Conservation (phyloP, 2,113 vertebrate genomes). For the Bujurquina vittata region DNA sequence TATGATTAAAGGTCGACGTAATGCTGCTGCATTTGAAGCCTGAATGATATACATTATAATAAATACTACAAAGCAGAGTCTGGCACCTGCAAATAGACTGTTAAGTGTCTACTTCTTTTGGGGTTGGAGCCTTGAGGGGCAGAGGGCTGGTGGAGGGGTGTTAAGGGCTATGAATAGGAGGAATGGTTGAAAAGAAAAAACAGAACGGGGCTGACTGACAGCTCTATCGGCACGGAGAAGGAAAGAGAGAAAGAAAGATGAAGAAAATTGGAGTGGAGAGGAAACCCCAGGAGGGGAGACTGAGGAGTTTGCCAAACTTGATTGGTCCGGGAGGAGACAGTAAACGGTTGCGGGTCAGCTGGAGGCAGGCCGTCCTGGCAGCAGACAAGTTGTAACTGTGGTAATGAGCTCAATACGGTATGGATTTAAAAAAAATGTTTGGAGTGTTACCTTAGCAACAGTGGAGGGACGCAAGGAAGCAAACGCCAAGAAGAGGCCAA, state of each 20-base stretch:
- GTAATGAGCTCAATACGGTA: conserved; percentile 70
- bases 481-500: conserved; percentile 48
- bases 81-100: conserved; percentile 60
- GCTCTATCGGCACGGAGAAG: conserved; percentile 44
- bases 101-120: conserved; percentile 45
- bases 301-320: conserved; percentile 47
- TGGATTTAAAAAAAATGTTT: conserved; percentile 59
- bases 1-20: conserved; percentile 61
- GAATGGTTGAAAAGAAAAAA: conserved; percentile 29
- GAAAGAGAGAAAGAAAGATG: conserved; percentile 18
- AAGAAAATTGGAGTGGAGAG: conserved; percentile 32
- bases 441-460: conserved; percentile 51
- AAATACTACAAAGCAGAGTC: conserved; percentile 44
- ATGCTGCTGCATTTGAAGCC: conserved; percentile 41
- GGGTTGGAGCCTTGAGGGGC: conserved; percentile 17
- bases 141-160: conserved; percentile 3
- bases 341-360: conserved; percentile 69
- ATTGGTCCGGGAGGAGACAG: conserved; percentile 63
- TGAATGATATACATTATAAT: conserved; percentile 57
- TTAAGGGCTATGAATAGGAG: conserved; percentile 47
- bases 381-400: conserved; percentile 56
- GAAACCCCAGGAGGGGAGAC: background rate
- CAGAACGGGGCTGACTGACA: conserved; percentile 48
- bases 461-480: conserved; percentile 12
- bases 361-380: conserved; percentile 52